Percentiles rank a stretch among this genome's conserved stretches.
phyloP scores from a whole-genome alignment of 1,140 invertebrate genomes.

The Bradysia coprophila region DNA sequence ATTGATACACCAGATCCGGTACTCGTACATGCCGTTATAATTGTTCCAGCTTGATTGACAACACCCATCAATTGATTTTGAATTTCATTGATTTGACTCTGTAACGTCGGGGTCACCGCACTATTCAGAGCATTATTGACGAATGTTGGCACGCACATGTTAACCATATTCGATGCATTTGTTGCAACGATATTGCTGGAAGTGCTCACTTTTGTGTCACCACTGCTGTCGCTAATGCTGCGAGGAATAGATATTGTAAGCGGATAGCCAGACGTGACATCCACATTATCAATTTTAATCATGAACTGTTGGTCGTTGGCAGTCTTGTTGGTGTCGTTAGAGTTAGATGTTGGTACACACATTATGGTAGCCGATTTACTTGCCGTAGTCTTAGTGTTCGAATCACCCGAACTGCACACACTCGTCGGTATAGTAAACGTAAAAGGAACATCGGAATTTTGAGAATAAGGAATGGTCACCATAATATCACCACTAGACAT shows the following conservation, averaged over 20 bases:
- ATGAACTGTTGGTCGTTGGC: conserved; percentile 17
- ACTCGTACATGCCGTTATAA: neutral
- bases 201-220: neutral
- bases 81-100: conserved; percentile 6
- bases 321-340: neutral
- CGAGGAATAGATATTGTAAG: conserved; percentile 21
- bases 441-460: conserved; percentile 11
- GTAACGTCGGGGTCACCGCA: conserved; percentile 4
- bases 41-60: neutral
- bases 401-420: conserved; percentile 2
- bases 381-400: neutral
- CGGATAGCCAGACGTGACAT: conserved; percentile 10
- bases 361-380: neutral
- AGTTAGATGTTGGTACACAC: neutral
- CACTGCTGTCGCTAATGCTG: neutral
- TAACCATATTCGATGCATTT: neutral
- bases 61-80: conserved; percentile 6
- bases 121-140: conserved; percentile 1
- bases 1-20: neutral
- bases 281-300: conserved; percentile 22
- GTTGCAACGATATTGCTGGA: neutral
- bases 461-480: conserved; percentile 15
- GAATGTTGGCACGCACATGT: conserved; percentile 1
- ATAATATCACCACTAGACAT: conserved; percentile 14
- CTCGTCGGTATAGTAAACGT: conserved; percentile 20